Evolutionary conservation across 2,113 vertebrate genomes (phyloP).

Genomic region (Labrus mixtus): DNA sequence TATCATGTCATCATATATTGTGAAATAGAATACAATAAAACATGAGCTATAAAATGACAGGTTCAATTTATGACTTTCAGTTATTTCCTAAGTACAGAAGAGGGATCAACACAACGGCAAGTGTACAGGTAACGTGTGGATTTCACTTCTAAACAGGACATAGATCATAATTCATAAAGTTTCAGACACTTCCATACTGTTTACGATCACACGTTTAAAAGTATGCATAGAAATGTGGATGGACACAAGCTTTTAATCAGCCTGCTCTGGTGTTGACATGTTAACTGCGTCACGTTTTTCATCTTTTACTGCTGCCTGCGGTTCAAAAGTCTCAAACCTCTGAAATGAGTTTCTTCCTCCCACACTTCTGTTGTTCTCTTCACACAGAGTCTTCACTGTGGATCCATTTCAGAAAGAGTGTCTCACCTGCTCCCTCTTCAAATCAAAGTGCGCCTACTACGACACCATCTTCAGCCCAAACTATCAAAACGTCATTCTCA

Average conservation of each 20-base stretch:
- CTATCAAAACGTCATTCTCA: conserved; percentile 73
- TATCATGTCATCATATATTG: not conserved
- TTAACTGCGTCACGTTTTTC: no score
- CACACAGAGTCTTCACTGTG: conserved; percentile 70
- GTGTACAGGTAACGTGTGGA: conserved; percentile 73
- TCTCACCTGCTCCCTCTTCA: conserved; percentile 78
- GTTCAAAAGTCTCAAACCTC: not conserved
- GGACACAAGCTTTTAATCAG: no score
- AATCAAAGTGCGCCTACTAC: conserved; percentile 71
- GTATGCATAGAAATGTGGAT: no score
- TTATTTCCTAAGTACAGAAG: conserved; percentile 81
- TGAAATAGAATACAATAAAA: not conserved
- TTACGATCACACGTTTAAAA: no score
- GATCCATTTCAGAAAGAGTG: conserved; percentile 71
- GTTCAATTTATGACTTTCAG: conserved; percentile 54
- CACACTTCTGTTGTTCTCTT: not conserved
- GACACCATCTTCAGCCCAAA: conserved; percentile 61
- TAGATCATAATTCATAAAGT: no score
- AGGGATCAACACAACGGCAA: conserved; percentile 69
- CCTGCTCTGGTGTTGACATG: no score
- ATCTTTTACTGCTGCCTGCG: no score
- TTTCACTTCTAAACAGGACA: not conserved
- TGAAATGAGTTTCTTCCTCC: not conserved
- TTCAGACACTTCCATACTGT: no score
- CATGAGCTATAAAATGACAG: not conserved